Percentiles rank a stretch among this genome's conserved stretches.
phyloP scores from a whole-genome alignment of 2,888 invertebrate genomes.

The Hemaris fuciformis region DNA sequence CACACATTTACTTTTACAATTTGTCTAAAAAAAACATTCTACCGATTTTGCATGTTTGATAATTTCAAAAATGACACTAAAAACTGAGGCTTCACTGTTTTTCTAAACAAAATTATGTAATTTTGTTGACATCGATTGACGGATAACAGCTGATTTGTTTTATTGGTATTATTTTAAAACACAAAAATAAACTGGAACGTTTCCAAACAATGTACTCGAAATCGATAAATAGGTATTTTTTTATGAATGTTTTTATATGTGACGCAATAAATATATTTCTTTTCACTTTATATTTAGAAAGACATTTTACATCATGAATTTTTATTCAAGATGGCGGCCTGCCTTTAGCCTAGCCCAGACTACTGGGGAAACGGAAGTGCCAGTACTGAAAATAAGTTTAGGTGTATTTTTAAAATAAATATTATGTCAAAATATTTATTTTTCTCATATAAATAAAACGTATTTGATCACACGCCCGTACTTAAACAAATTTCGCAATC shows the following conservation, averaged over 20 bases:
- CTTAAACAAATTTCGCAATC: not conserved
- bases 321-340: constrained; percentile 72
- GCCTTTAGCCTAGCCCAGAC: not conserved
- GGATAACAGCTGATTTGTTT: constrained; percentile 82
- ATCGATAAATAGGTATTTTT: constrained; percentile 46
- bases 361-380: constrained; percentile 36
- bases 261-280: constrained; percentile 34
- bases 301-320: constrained; percentile 62
- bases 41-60: constrained; percentile 65
- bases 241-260: constrained; percentile 41
- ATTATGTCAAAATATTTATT: not conserved
- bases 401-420: not conserved
- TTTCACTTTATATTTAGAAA: constrained; percentile 67
- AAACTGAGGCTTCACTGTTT: constrained; percentile 76
- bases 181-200: constrained; percentile 32
- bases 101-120: constrained; percentile 82
- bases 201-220: constrained; percentile 28
- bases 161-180: constrained; percentile 71
- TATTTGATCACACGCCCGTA: not conserved
- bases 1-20: constrained; percentile 62
- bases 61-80: constrained; percentile 71
- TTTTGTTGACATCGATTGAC: constrained; percentile 83
- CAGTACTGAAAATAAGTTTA: constrained; percentile 45
- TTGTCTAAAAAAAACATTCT: constrained; percentile 60
- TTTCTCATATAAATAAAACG: not conserved